Conservation (phyloP, 92 coral and sea anemone genomes). For the Bergia puertoricense region DNA sequence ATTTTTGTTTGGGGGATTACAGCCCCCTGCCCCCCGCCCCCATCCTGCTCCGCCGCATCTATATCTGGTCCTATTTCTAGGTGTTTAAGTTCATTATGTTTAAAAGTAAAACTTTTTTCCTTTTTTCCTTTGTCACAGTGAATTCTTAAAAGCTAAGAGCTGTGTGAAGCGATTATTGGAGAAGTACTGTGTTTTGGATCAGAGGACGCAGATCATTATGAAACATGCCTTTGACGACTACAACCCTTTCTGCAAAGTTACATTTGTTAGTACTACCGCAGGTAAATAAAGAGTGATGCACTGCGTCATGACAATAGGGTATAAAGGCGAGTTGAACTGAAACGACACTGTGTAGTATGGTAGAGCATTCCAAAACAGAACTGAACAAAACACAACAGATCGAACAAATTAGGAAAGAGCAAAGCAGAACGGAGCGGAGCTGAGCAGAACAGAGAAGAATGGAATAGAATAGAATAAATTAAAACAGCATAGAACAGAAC, state of each 20-base stretch:
- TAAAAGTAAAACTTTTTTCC: too few relatives aligned
- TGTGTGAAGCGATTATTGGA: not conserved
- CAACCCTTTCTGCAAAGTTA: conserved; percentile 60
- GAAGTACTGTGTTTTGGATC: conserved; percentile 22
- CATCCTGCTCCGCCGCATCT: too few relatives aligned
- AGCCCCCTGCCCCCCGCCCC: too few relatives aligned
- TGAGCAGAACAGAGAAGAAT: not conserved
- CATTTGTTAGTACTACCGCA: not conserved
- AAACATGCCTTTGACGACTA: conserved; percentile 54
- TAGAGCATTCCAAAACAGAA: too few relatives aligned
- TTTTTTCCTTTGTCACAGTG: not conserved
- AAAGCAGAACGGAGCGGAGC: not conserved
- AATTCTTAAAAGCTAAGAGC: conserved; percentile 21
- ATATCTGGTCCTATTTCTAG: too few relatives aligned
- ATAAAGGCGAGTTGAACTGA: too few relatives aligned
- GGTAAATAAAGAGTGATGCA: not conserved
- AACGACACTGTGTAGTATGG: too few relatives aligned
- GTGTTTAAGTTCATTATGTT: too few relatives aligned
- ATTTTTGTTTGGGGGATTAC: too few relatives aligned
- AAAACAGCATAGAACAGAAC: not conserved
- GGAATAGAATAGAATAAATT: not conserved
- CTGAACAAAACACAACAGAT: too few relatives aligned
- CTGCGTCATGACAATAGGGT: not conserved
- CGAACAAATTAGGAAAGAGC: too few relatives aligned
- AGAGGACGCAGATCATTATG: conserved; percentile 14